Conservation (phyloP, 2,888 invertebrate genomes). For the Nemurella pictetii region DNA sequence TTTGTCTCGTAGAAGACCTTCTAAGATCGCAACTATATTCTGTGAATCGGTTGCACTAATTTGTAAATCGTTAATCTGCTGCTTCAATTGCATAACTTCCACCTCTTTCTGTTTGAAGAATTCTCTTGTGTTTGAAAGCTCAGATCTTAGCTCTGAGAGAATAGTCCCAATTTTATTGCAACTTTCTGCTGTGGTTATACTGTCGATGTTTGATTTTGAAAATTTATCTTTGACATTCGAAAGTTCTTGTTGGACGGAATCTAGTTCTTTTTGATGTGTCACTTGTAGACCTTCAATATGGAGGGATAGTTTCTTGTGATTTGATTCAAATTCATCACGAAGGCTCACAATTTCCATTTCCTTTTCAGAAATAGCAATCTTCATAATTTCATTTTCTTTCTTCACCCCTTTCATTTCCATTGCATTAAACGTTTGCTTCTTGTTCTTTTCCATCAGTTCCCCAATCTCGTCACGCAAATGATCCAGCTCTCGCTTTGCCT, state of each 20-base stretch:
- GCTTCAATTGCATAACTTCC: neutral
- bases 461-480: constrained; percentile 31
- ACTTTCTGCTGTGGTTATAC: neutral
- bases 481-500: constrained; percentile 30
- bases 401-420: constrained; percentile 25
- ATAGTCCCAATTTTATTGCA: neutral
- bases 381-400: neutral
- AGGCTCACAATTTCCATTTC: neutral
- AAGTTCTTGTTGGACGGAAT: neutral
- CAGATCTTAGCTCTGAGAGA: neutral
- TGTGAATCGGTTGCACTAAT: neutral
- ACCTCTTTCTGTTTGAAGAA: neutral
- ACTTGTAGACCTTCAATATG: neutral
- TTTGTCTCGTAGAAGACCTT: neutral
- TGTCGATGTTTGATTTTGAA: neutral
- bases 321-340: neutral
- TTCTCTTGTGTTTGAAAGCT: neutral
- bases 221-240: neutral
- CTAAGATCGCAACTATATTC: neutral
- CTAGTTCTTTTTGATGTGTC: neutral
- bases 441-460: constrained; percentile 12
- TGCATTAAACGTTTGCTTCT: neutral
- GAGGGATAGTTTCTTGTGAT: neutral
- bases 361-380: neutral
- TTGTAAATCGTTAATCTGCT: neutral